Evolutionary conservation across 2,797 vertebrate genomes (phyloP), one percentile per base, ranked within the genome.

Genomic region (Cyclopterus lumpus): DNA sequence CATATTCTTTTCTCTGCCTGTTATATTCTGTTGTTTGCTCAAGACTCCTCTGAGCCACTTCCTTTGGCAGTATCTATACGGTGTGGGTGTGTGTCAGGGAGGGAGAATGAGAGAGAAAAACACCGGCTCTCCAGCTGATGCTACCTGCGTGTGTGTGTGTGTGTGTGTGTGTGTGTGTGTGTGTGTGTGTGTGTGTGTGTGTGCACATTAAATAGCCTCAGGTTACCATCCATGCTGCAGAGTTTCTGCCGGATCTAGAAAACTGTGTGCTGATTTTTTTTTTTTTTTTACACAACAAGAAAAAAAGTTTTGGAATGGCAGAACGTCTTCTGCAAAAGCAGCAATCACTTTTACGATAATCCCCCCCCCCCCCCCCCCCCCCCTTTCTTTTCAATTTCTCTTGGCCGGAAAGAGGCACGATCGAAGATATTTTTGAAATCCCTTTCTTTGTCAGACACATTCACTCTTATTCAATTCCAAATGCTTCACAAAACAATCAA

Each of bases 11-110:
- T 75, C 38, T 71, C 57, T 63, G 22, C 8, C 42, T 67, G 36
- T 64, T 78, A 53, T 59, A 59, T 77, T 63, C 24, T 22, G 28
- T 28, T 83, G 55, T 81, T 77, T 79, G 58, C 67, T 51, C 26
- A 59, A 26, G 49, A 80, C 22, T 71, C 65, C 55, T 78, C 54
- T 15, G 60, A 64, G 60, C 36, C 48, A 15, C 38, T 34, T 80
- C 10, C 58, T 66, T 34, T 76, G 28, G 53, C 60, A 70, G 26
- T 78, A 32, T 80, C 20, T 64, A 28, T 58, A 60, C 24, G 5
- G 10, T 24, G 59, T 48, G 40, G 61, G 55, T 44, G 57, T 74
- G 32, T 63, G 48, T 73, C 14, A 38, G 12, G n/a, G 46, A 38
- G 58, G 8, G 28, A 40, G 60, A 54, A 51, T 24, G 10, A 40